These are phyloP conservation scores for Selene dorsalis DNA, from an alignment of 2,797 vertebrate species.

Conservation along the genomic window DNA sequence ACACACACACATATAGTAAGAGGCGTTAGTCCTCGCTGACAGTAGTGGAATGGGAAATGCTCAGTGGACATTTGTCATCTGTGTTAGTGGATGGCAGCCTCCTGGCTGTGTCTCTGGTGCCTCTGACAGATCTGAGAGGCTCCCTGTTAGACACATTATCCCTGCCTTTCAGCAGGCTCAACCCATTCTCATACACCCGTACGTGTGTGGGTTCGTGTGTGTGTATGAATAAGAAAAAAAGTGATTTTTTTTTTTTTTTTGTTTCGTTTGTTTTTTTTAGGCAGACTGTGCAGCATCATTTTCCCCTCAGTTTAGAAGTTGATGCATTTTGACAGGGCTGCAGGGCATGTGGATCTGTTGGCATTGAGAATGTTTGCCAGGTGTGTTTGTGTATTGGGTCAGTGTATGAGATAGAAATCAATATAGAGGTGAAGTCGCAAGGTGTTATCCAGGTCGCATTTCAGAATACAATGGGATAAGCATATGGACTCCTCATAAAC, in stretches of 20 bases:
- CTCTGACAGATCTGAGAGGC: conserved; percentile 78
- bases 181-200: conserved; percentile 50
- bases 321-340: conserved; percentile 1
- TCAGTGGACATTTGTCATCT: conserved; percentile 79
- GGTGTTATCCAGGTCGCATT: conserved; percentile 34
- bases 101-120: conserved; percentile 70
- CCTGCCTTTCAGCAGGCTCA: conserved; percentile 59
- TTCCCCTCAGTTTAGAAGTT: conserved; percentile 19
- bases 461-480: conserved; percentile 39
- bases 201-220: conserved; percentile 3
- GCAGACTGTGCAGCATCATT: conserved; percentile 18
- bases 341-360: conserved; percentile 10
- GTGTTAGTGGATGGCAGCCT: conserved; percentile 67
- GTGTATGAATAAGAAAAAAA: conserved; percentile 6
- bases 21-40: conserved; percentile 72
- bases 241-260: background rate
- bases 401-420: conserved; percentile 15
- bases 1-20: conserved; percentile 41
- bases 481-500: conserved; percentile 52
- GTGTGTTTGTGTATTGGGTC: conserved; percentile 19
- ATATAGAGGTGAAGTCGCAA: conserved; percentile 28
- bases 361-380: conserved; percentile 13
- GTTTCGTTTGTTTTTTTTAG: background rate
- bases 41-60: conserved; percentile 76
- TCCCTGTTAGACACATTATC: conserved; percentile 77